Percentiles rank a stretch among this genome's conserved stretches.
Conservation (phyloP, 1,140 invertebrate species). For the Hyposmocoma kahamanoa region DNA sequence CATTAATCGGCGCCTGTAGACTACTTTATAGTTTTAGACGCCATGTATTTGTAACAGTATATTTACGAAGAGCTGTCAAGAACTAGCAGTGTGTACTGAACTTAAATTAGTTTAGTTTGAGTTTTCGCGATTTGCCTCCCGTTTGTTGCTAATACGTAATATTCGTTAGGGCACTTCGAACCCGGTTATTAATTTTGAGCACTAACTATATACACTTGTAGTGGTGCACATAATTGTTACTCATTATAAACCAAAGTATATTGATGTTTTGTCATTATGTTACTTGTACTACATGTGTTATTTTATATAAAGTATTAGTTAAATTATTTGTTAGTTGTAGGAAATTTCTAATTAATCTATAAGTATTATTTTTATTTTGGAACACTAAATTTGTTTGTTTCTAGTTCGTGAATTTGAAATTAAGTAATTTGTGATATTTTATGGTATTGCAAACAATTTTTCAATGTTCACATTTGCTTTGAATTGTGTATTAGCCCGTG, state of each 20-base stretch:
- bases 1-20: no score
- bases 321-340: conserved; percentile 26
- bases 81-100: no score
- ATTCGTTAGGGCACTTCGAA: no score
- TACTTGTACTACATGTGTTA: conserved; percentile 20
- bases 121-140: no score
- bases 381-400: conserved; percentile 12
- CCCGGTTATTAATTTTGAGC: neutral
- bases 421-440: conserved; percentile 22
- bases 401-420: conserved; percentile 10
- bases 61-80: no score
- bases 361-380: conserved; percentile 37
- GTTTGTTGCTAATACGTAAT: no score
- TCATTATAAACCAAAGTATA: conserved; percentile 55
- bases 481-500: conserved; percentile 15
- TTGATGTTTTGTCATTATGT: conserved; percentile 27
- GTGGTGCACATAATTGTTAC: conserved; percentile 21
- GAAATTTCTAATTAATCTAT: conserved; percentile 23
- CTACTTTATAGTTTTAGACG: no score
- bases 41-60: no score
- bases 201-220: neutral
- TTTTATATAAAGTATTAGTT: conserved; percentile 28
- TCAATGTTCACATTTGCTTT: conserved; percentile 15
- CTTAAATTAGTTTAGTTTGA: no score
- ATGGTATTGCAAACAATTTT: conserved; percentile 11